These are phyloP conservation scores for Drosophila basisetae DNA, from an alignment of 2,888 invertebrate genomes.

Conservation along the genomic window DNA sequence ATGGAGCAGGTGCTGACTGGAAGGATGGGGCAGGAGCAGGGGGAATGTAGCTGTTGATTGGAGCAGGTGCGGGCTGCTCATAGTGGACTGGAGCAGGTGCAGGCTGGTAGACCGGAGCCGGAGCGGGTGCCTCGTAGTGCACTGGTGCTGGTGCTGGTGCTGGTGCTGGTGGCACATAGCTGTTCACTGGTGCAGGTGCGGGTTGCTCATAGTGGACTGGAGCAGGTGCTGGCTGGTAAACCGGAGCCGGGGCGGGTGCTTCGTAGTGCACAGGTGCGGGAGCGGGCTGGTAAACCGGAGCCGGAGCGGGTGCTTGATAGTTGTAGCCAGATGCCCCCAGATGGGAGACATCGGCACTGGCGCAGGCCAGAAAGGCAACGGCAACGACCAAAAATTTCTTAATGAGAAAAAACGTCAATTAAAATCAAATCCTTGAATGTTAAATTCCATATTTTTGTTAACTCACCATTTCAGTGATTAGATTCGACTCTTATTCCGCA, in stretches of 20 bases:
- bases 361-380: constrained; percentile 74
- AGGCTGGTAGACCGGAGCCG: constrained; percentile 26
- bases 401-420: neutral
- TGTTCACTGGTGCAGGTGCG: constrained; percentile 33
- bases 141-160: constrained; percentile 30
- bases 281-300: constrained; percentile 51
- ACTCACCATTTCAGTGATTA: constrained; percentile 63
- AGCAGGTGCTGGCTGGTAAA: constrained; percentile 42
- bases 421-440: constrained; percentile 9
- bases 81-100: constrained; percentile 23
- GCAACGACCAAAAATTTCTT: constrained; percentile 79
- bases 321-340: constrained; percentile 64
- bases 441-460: neutral
- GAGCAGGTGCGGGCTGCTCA: constrained; percentile 36
- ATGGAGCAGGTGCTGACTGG: constrained; percentile 45
- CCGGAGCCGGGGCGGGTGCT: constrained; percentile 30
- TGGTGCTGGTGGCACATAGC: constrained; percentile 1
- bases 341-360: constrained; percentile 79
- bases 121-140: constrained; percentile 19
- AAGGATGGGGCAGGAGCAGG: constrained; percentile 55
- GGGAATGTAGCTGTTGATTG: constrained; percentile 48
- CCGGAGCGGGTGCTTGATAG: constrained; percentile 60
- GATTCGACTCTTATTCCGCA: constrained; percentile 58
- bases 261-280: constrained; percentile 4
- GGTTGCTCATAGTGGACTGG: constrained; percentile 31